phyloP scores from a whole-genome alignment of 2,888 invertebrate species.

The Dendrolimus pini region DNA sequence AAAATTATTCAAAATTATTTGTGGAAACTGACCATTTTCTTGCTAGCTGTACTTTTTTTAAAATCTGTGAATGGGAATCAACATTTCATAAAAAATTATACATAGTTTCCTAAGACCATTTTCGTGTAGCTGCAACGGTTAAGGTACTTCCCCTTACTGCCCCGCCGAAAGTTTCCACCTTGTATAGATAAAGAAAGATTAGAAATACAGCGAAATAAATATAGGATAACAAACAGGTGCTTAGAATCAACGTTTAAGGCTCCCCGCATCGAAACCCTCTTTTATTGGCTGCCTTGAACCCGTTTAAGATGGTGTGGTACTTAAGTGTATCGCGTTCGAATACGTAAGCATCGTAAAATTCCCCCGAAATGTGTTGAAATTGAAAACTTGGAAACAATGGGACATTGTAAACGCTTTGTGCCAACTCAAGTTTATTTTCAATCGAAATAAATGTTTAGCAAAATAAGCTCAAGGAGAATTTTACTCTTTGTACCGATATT shows the following conservation, averaged over 20 bases:
- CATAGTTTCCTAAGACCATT: no score
- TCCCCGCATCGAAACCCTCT: conserved; percentile 22
- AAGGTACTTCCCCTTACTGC: no score
- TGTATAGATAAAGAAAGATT: no score
- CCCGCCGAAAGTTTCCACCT: no score
- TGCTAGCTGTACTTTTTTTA: no score
- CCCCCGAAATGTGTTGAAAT: conserved; percentile 26
- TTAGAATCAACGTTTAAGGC: conserved; percentile 25
- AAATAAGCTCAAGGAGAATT: not conserved
- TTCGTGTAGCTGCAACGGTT: no score
- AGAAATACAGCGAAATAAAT: no score
- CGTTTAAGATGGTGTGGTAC: conserved; percentile 27
- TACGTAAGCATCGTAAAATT: conserved; percentile 27
- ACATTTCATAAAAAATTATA: no score
- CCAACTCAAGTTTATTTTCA: not conserved
- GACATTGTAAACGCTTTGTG: conserved; percentile 6
- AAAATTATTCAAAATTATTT: no score
- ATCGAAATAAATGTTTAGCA: not conserved
- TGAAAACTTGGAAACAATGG: conserved; percentile 23
- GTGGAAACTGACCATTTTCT: no score
- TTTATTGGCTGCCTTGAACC: conserved; percentile 38
- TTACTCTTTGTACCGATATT: no score
- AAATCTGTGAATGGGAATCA: no score
- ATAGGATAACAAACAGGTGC: conserved; percentile 35
- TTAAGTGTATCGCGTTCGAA: conserved; percentile 28